These are phyloP conservation scores for Drosophila hamatofila DNA, from an alignment of 2,888 invertebrate species.

Conservation along the genomic window DNA sequence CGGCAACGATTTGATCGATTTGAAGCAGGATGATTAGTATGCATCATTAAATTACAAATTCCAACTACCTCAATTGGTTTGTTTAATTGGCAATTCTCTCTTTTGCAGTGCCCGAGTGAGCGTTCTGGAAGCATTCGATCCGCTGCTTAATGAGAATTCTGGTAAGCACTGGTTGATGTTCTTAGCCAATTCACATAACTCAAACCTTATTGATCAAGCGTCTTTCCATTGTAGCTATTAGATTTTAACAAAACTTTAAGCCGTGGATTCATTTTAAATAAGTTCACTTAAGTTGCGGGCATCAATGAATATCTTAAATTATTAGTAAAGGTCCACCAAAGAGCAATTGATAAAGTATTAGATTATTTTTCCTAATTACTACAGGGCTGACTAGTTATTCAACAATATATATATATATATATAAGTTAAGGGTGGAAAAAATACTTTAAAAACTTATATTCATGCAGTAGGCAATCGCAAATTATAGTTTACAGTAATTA, in stretches of 20 bases:
- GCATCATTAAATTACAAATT: slow-evolving; percentile 37
- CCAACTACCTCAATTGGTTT: not conserved
- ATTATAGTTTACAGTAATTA: not conserved
- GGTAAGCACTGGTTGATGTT: slow-evolving; percentile 55
- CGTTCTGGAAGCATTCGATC: slow-evolving; percentile 94
- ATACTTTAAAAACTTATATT: not conserved
- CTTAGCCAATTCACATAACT: not conserved
- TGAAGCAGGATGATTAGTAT: slow-evolving; percentile 84
- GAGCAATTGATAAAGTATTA: not conserved
- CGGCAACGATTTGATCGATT: slow-evolving; percentile 84
- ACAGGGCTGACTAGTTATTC: not conserved
- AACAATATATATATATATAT: too few species aligned
- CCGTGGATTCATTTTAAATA: not conserved
- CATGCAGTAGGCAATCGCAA: not conserved
- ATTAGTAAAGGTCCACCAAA: slow-evolving; percentile 2
- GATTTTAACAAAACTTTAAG: not conserved
- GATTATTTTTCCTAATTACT: not conserved
- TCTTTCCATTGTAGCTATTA: slow-evolving; percentile 36
- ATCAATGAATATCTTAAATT: slow-evolving; percentile 2
- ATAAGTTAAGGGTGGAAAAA: too few species aligned
- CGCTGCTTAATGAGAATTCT: slow-evolving; percentile 88
- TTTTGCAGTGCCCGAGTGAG: slow-evolving; percentile 84
- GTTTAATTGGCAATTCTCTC: slow-evolving; percentile 12
- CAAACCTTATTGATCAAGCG: slow-evolving; percentile 18
- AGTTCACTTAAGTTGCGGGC: slow-evolving; percentile 18